Conservation (phyloP, 2,113 vertebrate species). For the Nothocercus julius region DNA sequence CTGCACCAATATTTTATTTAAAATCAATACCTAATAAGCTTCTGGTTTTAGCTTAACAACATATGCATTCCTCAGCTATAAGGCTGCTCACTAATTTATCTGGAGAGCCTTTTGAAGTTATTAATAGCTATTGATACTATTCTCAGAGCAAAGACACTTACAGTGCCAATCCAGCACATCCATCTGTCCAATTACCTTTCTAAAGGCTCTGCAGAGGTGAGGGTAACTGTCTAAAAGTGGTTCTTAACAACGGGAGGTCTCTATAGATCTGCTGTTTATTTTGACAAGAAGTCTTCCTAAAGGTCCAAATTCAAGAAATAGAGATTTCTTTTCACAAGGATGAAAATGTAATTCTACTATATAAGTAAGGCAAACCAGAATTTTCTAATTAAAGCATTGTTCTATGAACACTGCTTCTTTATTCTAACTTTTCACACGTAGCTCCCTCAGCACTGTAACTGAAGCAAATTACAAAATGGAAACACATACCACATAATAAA, state of each 20-base stretch:
- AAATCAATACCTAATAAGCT: background rate
- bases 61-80: background rate
- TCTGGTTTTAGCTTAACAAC: background rate
- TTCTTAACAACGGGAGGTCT: background rate
- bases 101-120: constrained; percentile 66
- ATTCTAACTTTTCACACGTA: background rate
- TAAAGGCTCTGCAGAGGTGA: constrained; percentile 58
- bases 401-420: background rate
- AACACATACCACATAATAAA: background rate
- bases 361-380: background rate
- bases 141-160: constrained; percentile 74
- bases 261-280: background rate
- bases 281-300: background rate
- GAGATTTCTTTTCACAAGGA: background rate
- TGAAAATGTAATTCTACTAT: background rate
- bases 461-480: background rate
- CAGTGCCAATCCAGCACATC: constrained; percentile 68
- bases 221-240: background rate
- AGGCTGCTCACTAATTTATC: constrained; percentile 63
- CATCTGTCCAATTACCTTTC: constrained; percentile 65
- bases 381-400: background rate
- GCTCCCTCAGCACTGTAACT: background rate
- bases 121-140: constrained; percentile 76
- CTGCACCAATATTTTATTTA: background rate
- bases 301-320: background rate